Evolutionary conservation across 2,888 invertebrate genomes (phyloP), one percentile per base, ranked within the genome.

Genomic region (Chrysopilus asiliformis): DNA sequence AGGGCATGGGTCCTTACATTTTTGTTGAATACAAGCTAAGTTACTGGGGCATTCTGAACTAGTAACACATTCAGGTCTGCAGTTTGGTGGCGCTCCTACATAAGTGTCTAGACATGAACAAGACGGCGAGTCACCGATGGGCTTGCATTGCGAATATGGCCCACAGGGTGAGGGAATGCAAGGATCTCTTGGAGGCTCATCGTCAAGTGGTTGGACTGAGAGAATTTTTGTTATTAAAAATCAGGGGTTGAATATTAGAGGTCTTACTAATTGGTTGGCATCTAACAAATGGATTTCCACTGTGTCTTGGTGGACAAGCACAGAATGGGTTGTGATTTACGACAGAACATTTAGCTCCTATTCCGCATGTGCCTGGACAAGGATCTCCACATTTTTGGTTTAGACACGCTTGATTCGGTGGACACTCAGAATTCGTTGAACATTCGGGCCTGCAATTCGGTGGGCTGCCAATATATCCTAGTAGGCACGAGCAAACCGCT

Each of bases 251-350:
- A n/a, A n/a, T n/a, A 12, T 15, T n/a, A 20, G 22, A 13, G 4
- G n/a, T 29, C 53, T 52, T 67, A 72, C 72, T 64, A 51, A 68
- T 68, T 34, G 63, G 64, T 46, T 50, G 57, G 50, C 75, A 75
- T 38, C 65, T 58, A 28, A 64, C 53, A 52, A 74, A 65, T 7
- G 62, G 57, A 47, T 61, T 55, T 30, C 58, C 65, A 28, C 48
- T 58, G 36, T 48, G 55, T 6, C 53, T 52, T 6, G 39, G 41
- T 32, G 68, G 60, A 56, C 87, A 87, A 24, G 74, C 70, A 53
- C 87, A 87, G 60, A 77, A 75, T 3, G 82, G 80, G 18, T 75
- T 74, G 49, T 83, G 83, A 51, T 80, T 81, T 3, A 79, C 70
- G 4, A 81, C 80, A 39, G 71, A 70, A 50, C 84, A 85, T 49